Base-by-base conservation (phyloP, 2,113 vertebrate species). In the Gobio gobio region DNA sequence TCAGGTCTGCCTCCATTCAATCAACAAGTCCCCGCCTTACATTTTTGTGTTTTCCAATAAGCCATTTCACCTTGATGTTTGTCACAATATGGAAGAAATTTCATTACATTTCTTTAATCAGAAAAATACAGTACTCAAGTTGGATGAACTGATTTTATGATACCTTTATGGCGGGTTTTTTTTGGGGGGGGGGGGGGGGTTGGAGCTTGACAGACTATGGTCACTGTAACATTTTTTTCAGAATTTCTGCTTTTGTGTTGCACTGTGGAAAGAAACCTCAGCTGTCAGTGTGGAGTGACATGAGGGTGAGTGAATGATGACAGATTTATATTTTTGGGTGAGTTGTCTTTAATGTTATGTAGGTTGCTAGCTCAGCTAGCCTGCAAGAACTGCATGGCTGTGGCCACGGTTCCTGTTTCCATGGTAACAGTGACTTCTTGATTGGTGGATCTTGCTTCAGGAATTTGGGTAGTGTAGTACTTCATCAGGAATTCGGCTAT, bases 391-490 rank as follows among this genome's bases (percentile, higher is more conserved):
- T 74, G n/a, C 70, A 24, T 6, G 7, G 70, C 70, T 74, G 12
- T 49, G n/a, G 43, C n/a, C 5, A 74, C 7, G 6, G 26, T 74
- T 74, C 43, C 22, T 49, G 72, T 74, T 74, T 74, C 72, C n/a
- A 74, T 49, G 72, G 72, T 47, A 74, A 74, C 72, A 24, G 12
- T 9, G 72, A 47, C 45, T 74, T 74, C n/a, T 49, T 74, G n/a
- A 74, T 49, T 26, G 72, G 72, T 74, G 72, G 72, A 74, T 26
- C 45, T 74, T 24, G 5, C 43, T 47, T 74, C 43, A 49, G n/a
- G 43, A 74, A 74, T 74, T 74, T 74, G 43, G 72, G 72, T 49
- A 49, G 43, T 74, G 72, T 74, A 26, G 43, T 47, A 74, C 40
- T 73, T 47, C 22, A 73, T 73, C 22, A n/a, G 20, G 36, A 72